phyloP scores from a whole-genome alignment of 2,888 invertebrate species.

The Mythimna albipuncta region DNA sequence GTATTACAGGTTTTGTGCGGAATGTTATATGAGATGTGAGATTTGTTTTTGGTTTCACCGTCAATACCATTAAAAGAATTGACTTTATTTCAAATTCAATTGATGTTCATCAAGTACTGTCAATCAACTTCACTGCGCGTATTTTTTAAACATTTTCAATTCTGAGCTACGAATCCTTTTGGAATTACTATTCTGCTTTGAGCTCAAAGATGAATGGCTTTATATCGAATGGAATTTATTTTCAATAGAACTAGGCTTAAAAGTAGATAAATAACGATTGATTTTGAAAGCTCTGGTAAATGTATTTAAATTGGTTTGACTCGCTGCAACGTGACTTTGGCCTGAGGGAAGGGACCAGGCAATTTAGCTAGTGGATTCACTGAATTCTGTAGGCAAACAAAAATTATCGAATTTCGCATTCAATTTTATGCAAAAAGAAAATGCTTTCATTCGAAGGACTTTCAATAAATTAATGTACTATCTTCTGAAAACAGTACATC shows the following conservation, averaged over 20 bases:
- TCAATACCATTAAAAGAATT: not conserved
- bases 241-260: not conserved
- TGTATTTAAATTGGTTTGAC: conserved; percentile 18
- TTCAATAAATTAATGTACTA: not conserved
- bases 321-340: conserved; percentile 53
- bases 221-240: not conserved
- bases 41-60: not conserved
- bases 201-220: not conserved
- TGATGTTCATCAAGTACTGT: conserved; percentile 10
- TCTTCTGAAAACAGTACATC: not conserved
- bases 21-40: no score
- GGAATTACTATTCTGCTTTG: conserved; percentile 3
- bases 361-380: conserved; percentile 40
- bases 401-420: conserved; percentile 25
- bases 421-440: conserved; percentile 3
- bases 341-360: conserved; percentile 14
- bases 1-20: no score
- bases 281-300: conserved; percentile 7
- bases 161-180: not conserved
- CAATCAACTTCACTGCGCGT: conserved; percentile 10
- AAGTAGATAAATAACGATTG: not conserved
- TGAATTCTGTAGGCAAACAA: conserved; percentile 39
- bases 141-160: conserved; percentile 17
- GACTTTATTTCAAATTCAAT: not conserved
- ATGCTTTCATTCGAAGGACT: not conserved